Conservation (phyloP, 2,113 vertebrate species). For the Oreochromis niloticus region DNA sequence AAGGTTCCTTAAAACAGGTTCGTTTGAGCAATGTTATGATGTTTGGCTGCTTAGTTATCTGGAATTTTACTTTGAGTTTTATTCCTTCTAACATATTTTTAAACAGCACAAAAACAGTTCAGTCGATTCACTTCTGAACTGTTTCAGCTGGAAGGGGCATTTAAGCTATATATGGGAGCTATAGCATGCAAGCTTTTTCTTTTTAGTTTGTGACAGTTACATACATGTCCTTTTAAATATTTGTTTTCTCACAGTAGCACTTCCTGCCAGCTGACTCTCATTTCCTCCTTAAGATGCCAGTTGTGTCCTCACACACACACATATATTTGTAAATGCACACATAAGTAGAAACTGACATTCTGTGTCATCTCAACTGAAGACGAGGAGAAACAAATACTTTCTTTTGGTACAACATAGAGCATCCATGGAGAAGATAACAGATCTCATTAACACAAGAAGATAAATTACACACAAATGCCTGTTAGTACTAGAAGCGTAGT, state of each 20-base stretch:
- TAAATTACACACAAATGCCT: neutral
- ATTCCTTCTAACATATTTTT: neutral
- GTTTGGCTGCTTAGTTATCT: neutral
- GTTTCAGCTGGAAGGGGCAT: fast-evolving
- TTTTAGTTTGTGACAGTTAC: neutral
- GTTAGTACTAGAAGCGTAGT: neutral
- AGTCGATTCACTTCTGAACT: neutral
- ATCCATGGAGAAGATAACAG: conserved; percentile 37
- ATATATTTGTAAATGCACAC: neutral
- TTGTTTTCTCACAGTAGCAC: conserved; percentile 41
- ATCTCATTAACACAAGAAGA: conserved; percentile 16
- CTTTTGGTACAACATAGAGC: neutral
- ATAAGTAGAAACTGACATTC: neutral
- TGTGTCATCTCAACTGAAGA: neutral
- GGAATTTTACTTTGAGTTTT: neutral
- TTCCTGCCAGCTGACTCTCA: conserved; percentile 64
- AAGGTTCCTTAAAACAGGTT: neutral
- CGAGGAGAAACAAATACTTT: conserved; percentile 60
- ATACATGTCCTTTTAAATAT: neutral
- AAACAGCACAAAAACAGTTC: neutral
- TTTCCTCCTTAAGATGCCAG: conserved; percentile 44
- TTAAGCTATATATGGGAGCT: neutral
- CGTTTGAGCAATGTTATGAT: neutral
- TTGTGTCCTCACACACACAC: neutral
- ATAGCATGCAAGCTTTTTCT: fast-evolving